Evolutionary conservation across 1,140 invertebrate genomes (phyloP), one percentile per base, ranked within the genome.

Genomic region (Anagrus nilaparvatae): DNA sequence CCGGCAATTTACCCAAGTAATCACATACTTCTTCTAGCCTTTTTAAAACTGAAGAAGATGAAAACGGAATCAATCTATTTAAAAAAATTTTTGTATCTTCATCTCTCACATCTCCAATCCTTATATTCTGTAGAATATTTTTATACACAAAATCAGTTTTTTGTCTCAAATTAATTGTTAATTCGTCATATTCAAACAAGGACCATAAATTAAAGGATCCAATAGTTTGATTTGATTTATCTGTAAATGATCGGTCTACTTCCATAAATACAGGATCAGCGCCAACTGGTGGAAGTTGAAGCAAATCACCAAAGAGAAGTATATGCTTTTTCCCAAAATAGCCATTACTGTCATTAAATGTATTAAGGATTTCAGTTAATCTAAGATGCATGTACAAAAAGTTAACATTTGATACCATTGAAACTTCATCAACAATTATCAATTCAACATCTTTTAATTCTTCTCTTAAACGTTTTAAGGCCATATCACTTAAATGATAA

Each of bases 341-440:
- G 17, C 47, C 47, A 39, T 51, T 31, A 7, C 47, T 28, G n/a
- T 13, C 12, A n/a, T 55, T 38, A 3, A 8, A 9, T 12, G 47
- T 51, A 46, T 51, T 34, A 38, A 45, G 53, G 19, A 51, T 53
- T 53, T 53, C 48, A 9, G 31, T 33, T 25, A 47, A 37, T 35
- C 50, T 16, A 3, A 51, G 18, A 40, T 50, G 38, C 8, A 46
- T 50, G 28, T 45, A 52, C 20, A 46, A 21, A 3, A 50, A 24
- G 2, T 25, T 48, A n/a, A 56, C 16, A 43, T 53, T 56, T 7
- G 50, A 58, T 38, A 57, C 49, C 54, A 59, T 59, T 10, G 52
- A 55, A 16, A 54, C 39, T 44, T 57, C 55, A 43, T 53, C 50
- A 29, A 58, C 53, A 23, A 55, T 54, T 21, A 58, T 51, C 3